Evolutionary conservation across 1,140 invertebrate species (phyloP), one percentile per base, ranked within the genome.

Genomic region (Ptiloglossa arizonensis): DNA sequence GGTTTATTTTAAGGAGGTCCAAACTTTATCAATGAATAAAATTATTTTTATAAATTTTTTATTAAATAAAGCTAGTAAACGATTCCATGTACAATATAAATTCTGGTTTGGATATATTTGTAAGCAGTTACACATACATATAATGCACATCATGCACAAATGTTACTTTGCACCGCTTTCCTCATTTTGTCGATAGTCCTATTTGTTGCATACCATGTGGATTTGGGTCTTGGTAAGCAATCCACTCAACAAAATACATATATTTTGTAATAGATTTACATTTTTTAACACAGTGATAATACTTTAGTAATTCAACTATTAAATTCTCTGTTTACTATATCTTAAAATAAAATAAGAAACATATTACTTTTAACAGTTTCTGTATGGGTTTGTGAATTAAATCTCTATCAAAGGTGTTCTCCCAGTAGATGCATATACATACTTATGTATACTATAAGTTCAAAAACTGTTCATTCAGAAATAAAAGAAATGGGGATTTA

Each of bases 181-280:
- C 90, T 91, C 88, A 89, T 92, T 91, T 93, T 93, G 88, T 93
- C 91, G 89, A 92, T 93, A 93, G 91, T 93, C 91, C 89, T 93
- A 93, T 93, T 93, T 92, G 89, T 92, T 92, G 91, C 92, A 93
- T 93, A 92, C 92, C 90, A 93, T 92, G 91, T 92, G 91, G 91
- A 93, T 93, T 92, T 93, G 91, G 92, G 92, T 93, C 84, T 93
- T 93, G 92, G 91, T 93, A 93, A 93, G 92, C 92, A 92, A 85
- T 89, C 90, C 89, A 91, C 89, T 86, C 87, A 87, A 90, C 87
- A 88, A 89, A 88, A 89, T 89, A 86, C 87, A 87, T 88, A 87
- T 89, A 89, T 88, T 89, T 72, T 87, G 56, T 91, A 46, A 87
- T 88, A 88, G 81, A 79, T 73, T 81, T 81, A 81, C 67, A 76